These are phyloP conservation scores for Hirtodrosophila histrioides DNA, from an alignment of 2,888 invertebrate genomes.

Conservation along the genomic window DNA sequence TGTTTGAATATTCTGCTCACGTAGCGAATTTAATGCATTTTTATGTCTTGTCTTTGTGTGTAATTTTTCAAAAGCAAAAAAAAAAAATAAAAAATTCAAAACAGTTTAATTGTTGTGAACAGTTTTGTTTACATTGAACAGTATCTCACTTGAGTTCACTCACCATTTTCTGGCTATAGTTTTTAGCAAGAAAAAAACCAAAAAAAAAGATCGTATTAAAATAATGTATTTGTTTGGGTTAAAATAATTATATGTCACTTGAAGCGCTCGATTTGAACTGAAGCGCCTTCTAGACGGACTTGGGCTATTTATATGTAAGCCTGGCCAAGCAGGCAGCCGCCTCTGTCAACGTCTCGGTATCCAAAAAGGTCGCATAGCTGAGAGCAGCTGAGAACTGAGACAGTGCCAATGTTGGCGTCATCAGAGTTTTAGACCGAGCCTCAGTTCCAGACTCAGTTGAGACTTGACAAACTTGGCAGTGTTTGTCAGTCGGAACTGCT, in stretches of 20 bases:
- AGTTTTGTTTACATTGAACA: constrained; percentile 37
- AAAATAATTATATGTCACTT: constrained; percentile 42
- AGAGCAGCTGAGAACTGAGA: constrained; percentile 69
- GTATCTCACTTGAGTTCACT: constrained; percentile 44
- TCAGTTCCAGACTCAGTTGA: constrained; percentile 37
- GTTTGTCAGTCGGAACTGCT: constrained; percentile 67
- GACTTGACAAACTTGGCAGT: constrained; percentile 72
- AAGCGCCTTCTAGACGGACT: constrained; percentile 62
- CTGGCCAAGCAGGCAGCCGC: constrained; percentile 23
- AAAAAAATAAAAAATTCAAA: neutral
- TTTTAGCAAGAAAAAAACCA: constrained; percentile 21
- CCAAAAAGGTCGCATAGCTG: constrained; percentile 52
- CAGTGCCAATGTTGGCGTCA: constrained; percentile 68
- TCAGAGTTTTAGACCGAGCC: constrained; percentile 39
- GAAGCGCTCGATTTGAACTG: constrained; percentile 68
- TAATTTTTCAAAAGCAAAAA: constrained; percentile 26
- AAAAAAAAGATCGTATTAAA: constrained; percentile 6
- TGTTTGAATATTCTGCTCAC: constrained; percentile 56
- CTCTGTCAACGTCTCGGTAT: constrained; percentile 11
- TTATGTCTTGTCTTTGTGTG: constrained; percentile 53
- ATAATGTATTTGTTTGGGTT: constrained; percentile 5
- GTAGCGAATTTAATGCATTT: constrained; percentile 53
- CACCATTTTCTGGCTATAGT: constrained; percentile 45
- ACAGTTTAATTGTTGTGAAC: constrained; percentile 27
- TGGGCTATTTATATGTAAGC: constrained; percentile 68